Conservation (phyloP, 2,888 invertebrate genomes). For the Eilema depressum region DNA sequence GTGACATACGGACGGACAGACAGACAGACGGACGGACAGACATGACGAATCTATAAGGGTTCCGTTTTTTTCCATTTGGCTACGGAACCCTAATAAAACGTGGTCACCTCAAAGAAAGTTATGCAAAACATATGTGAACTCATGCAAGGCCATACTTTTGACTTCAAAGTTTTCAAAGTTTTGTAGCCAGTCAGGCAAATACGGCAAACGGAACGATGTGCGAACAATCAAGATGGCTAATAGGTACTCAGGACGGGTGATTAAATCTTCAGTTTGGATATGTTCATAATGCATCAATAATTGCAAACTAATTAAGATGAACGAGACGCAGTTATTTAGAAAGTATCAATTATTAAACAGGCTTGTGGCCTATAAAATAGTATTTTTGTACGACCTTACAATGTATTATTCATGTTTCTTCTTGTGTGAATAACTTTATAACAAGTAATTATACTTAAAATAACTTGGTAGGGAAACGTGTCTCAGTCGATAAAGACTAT, state of each 20-base stretch:
- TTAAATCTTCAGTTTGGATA: neutral
- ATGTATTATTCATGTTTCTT: conserved; percentile 48
- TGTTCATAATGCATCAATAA: neutral
- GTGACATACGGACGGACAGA: too few relatives aligned
- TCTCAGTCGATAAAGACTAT: conserved; percentile 45
- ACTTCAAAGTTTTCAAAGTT: too few relatives aligned
- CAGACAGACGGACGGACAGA: too few relatives aligned
- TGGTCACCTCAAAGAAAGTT: too few relatives aligned
- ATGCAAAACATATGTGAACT: too few relatives aligned
- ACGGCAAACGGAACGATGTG: too few relatives aligned
- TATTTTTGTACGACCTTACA: conserved; percentile 37
- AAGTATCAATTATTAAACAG: conserved; percentile 20
- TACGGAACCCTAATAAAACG: too few relatives aligned
- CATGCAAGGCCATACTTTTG: too few relatives aligned
- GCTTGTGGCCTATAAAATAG: conserved; percentile 29
- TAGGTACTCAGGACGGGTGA: neutral
- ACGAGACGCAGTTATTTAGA: conserved; percentile 10
- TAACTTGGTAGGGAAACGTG: conserved; percentile 46
- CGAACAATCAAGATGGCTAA: neutral
- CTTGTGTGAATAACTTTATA: conserved; percentile 49
- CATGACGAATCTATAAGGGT: too few relatives aligned
- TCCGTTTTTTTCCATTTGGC: too few relatives aligned
- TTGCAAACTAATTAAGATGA: neutral
- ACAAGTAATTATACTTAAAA: conserved; percentile 55
- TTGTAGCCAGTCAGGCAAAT: too few relatives aligned